Evolutionary conservation across 1,140 invertebrate species (phyloP), one percentile per base, ranked within the genome.

Genomic region (Drosophila pectinifera): DNA sequence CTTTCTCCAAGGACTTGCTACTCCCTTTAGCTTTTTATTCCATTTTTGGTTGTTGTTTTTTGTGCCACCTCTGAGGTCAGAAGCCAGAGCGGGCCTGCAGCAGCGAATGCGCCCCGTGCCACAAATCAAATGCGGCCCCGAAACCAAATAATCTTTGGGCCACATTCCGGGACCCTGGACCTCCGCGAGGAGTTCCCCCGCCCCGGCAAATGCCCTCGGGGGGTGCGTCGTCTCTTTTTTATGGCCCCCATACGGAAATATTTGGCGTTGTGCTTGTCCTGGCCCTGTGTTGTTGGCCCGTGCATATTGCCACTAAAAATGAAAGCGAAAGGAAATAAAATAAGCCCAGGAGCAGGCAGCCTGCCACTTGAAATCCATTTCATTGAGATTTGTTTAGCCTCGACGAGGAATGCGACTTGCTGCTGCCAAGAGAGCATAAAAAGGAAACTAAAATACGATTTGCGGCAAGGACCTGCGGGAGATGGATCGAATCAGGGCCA

Each of bases 241-340:
- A 88, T 85, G 83, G 54, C 54, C 78, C 83, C 83, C 83, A 86
- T 88, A 67, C 82, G 78, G 48, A 81, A 86, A 85, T 78, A 80
- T 77, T 57, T 77, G 62, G 22, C n/a, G n/a, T n/a, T n/a, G n/a
- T n/a, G n/a, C n/a, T n/a, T n/a, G n/a, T n/a, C n/a, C n/a, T n/a
- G n/a, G n/a, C n/a, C n/a, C n/a, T n/a, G n/a, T n/a, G n/a, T n/a
- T n/a, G n/a, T n/a, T n/a, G n/a, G n/a, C n/a, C n/a, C n/a, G n/a
- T n/a, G 81, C 81, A 85, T 88, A 85, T 85, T 88, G 78, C 83
- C 73, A 78, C 74, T 85, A 88, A 85, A 83, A 85, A 80, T 75
- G 82, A 86, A 76, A 82, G 65, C 41, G 56, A 82, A 82, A 78
- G 57, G 61, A 61, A 39, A 34, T 14, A 57, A 38, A 20, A 18